phyloP scores from a whole-genome alignment of 2,113 vertebrate species.

The Hypomesus transpacificus region DNA sequence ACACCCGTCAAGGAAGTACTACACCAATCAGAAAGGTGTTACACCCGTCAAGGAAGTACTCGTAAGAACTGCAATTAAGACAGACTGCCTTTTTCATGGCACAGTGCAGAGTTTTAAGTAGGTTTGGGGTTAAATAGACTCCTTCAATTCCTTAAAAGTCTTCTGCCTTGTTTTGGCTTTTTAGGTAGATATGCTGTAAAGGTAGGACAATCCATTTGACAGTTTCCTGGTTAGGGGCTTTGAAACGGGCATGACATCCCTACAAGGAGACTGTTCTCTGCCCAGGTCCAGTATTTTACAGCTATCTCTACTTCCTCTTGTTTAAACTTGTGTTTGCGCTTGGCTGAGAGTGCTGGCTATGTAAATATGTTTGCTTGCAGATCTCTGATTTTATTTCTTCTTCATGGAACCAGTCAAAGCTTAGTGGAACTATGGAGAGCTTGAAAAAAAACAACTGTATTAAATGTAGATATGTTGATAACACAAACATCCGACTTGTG shows the following conservation, averaged over 20 bases:
- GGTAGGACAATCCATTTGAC: background rate
- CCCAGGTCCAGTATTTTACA: background rate
- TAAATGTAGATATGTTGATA: constrained; percentile 76
- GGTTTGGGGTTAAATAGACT: too few species aligned
- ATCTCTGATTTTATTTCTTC: constrained; percentile 58
- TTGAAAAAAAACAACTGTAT: constrained; percentile 59
- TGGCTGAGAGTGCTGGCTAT: constrained; percentile 22
- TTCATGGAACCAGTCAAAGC: constrained; percentile 25
- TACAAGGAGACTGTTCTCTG: background rate
- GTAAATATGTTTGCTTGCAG: constrained; percentile 60
- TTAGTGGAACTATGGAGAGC: constrained; percentile 50
- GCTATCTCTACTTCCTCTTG: constrained; percentile 8
- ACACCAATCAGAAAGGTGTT: too few species aligned
- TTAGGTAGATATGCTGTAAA: background rate
- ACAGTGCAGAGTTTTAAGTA: too few species aligned
- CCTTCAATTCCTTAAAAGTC: background rate
- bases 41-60: too few species aligned
- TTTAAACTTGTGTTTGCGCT: constrained; percentile 40
- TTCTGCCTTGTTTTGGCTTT: background rate
- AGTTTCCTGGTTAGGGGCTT: background rate
- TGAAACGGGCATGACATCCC: background rate
- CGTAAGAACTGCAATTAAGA: too few species aligned
- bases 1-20: too few species aligned
- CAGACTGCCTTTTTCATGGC: too few species aligned
- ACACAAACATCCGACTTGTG: constrained; percentile 43